Evolutionary conservation across 2,797 vertebrate species (phyloP).

Genomic region (Epinephelus coioides): DNA sequence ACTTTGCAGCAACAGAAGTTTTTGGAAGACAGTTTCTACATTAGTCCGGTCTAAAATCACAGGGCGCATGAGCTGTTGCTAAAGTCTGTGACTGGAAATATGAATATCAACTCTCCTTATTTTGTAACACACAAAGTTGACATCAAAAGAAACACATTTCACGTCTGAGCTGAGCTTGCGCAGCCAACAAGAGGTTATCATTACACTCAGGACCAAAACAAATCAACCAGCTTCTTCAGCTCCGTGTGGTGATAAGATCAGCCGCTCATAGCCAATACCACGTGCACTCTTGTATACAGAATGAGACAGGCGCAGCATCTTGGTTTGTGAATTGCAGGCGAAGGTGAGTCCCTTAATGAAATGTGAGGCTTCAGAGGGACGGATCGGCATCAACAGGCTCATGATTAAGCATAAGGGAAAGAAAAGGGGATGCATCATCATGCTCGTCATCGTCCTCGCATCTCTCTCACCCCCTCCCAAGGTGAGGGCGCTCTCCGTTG

Average conservation of each 20-base stretch:
- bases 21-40: not conserved
- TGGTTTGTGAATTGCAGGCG: conserved; percentile 47
- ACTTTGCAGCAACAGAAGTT: not conserved
- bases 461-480: conserved; percentile 53
- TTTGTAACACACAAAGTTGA: conserved; percentile 38
- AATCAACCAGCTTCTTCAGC: conserved; percentile 56
- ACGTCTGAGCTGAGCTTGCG: conserved; percentile 15
- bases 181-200: conserved; percentile 54
- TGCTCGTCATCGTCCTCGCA: conserved; percentile 55
- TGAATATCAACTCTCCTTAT: conserved; percentile 8
- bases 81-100: conserved; percentile 16
- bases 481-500: conserved; percentile 61
- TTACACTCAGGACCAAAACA: conserved; percentile 56
- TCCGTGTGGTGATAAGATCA: conserved; percentile 59
- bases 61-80: not conserved
- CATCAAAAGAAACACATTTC: conserved; percentile 26
- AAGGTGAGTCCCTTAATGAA: conserved; percentile 71
- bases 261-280: conserved; percentile 27
- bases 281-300: conserved; percentile 12
- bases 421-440: conserved; percentile 67
- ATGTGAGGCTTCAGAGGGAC: conserved; percentile 47
- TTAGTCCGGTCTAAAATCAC: conserved; percentile 2
- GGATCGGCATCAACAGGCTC: conserved; percentile 76
- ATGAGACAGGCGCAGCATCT: conserved; percentile 5
- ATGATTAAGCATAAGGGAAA: conserved; percentile 81